Conservation (phyloP, 2,797 vertebrate species). For the Sebastes taczanowskii region DNA sequence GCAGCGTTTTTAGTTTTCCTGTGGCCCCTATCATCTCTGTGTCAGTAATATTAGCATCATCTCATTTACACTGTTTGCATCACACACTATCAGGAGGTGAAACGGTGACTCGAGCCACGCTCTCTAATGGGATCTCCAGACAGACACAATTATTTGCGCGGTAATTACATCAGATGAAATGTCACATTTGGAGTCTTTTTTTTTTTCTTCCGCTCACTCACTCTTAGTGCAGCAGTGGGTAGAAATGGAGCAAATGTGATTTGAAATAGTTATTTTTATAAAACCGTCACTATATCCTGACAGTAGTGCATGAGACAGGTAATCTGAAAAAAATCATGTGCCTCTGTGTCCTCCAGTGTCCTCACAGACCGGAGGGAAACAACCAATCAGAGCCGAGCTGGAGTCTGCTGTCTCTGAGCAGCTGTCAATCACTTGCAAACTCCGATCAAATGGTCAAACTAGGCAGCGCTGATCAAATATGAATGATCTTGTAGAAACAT, state of each 20-base stretch:
- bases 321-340: too few relatives aligned
- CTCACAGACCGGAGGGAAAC: too few relatives aligned
- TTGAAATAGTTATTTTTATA: too few relatives aligned
- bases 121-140: slow-evolving; percentile 51
- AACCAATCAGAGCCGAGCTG: too few relatives aligned
- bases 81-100: slow-evolving; percentile 53
- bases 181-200: slow-evolving; percentile 28
- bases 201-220: slow-evolving; percentile 18
- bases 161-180: slow-evolving; percentile 57
- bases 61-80: slow-evolving; percentile 58
- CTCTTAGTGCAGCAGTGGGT: not conserved
- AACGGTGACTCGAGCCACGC: slow-evolving; percentile 28
- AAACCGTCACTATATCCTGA: too few relatives aligned
- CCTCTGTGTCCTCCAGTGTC: too few relatives aligned
- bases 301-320: too few relatives aligned
- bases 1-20: slow-evolving; percentile 16
- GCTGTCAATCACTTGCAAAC: too few relatives aligned
- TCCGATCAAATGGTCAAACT: too few relatives aligned
- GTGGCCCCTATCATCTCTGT: slow-evolving; percentile 40
- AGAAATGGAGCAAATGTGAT: not conserved
- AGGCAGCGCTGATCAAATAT: too few relatives aligned
- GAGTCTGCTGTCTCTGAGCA: too few relatives aligned
- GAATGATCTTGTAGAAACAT: too few relatives aligned
- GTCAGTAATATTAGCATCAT: slow-evolving; percentile 45
- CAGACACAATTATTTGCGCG: slow-evolving; percentile 49